A percentile compares a stretch with the other conserved stretches of the same genome.
phyloP scores from a whole-genome alignment of 2,113 vertebrate genomes.

The Gulo gulo region DNA sequence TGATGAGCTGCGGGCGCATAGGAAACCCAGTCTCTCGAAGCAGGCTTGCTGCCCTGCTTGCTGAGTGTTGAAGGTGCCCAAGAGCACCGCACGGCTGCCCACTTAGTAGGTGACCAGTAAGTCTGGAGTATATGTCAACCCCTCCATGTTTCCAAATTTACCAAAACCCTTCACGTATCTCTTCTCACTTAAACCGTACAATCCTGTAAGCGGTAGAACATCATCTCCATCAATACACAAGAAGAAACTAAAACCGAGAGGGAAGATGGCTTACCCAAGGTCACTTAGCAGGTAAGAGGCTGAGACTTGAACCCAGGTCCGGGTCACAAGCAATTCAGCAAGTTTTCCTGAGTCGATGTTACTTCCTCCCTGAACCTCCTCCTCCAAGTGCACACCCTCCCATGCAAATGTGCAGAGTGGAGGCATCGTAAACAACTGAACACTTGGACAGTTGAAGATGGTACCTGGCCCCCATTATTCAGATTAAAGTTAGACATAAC shows the following conservation, averaged over 20 bases:
- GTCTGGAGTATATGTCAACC: background rate
- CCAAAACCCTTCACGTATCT: background rate
- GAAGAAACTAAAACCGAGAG: background rate
- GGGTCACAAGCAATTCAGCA: background rate
- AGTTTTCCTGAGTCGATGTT: background rate
- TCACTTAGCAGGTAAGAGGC: background rate
- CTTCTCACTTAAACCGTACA: background rate
- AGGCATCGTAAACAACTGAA: background rate
- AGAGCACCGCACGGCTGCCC: background rate
- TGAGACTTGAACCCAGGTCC: background rate
- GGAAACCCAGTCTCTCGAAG: background rate
- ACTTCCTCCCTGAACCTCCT: background rate
- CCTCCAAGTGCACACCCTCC: background rate
- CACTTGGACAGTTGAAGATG: background rate
- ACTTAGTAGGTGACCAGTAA: background rate
- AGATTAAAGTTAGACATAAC: background rate
- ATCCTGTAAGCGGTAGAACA: background rate
- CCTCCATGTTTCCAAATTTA: background rate
- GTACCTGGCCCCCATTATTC: background rate
- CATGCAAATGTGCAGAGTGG: background rate
- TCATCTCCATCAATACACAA: background rate
- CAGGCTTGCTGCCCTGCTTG: background rate
- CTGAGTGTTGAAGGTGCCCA: background rate
- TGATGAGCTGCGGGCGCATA: background rate
- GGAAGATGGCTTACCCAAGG: background rate